Evolutionary conservation across 2,797 vertebrate genomes (phyloP), one percentile per base, ranked within the genome.

Genomic region (Sibirionetta formosa): DNA sequence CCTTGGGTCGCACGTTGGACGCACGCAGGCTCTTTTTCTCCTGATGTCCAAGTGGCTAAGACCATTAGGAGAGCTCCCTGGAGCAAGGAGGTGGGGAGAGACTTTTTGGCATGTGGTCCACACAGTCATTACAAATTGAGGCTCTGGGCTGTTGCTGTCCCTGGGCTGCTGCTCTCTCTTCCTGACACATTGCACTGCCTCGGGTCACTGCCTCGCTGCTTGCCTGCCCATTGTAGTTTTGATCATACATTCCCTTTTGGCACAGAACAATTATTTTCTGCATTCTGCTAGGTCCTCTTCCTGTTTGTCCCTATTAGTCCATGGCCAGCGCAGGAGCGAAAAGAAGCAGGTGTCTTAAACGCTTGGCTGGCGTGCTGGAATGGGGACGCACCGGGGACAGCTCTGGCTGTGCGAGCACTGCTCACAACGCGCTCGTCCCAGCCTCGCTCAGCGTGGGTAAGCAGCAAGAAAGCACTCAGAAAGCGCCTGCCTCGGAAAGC

Each of bases 81-180:
- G 94, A 97, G 97, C 95, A 88, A 93, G 88, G 88, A 84, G 96
- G 92, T 90, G 94, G 95, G 85, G 79, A 89, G 48, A 92, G 80
- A 94, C 88, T 94, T 89, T 96, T 96, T 98, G 97, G 97, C 98
- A 96, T 90, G 71, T 19, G 36, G 90, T 90, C 88, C 79, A 42
- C 63, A 75, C 70, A 93, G 89, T 91, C 94, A 95, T 97, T 96
- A 95, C 94, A 96, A 93, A 97, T 97, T 57, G 95, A 97, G 77
- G 93, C 95, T 97, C 90, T 96, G 97, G 91, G 96, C 93, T 91
- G 93, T 83, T 75, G 88, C 82, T 44, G 91, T 97, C 97, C 96
- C 97, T 91, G 93, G 90, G 93, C 97, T 95, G 97, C 96, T 97
- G 97, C 94, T 97, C 95, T 97, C 94, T 94, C 91, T 96, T 91